These are phyloP conservation scores for Palloptera scutellata DNA, from an alignment of 2,888 invertebrate species.

Conservation along the genomic window DNA sequence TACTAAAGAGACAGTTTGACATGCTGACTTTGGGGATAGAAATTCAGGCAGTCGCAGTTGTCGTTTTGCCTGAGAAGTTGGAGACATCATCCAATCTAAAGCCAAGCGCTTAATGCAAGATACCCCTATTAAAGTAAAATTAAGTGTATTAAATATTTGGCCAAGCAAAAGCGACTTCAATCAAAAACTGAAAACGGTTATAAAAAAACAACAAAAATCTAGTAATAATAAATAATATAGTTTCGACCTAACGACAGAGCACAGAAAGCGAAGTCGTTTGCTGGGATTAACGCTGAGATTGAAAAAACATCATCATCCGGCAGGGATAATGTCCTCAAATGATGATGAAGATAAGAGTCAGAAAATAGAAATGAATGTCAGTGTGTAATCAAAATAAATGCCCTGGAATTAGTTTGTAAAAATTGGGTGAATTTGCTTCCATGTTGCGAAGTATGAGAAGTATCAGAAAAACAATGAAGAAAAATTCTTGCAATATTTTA, in stretches of 20 bases:
- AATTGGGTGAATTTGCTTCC: no score
- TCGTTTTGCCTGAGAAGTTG: not conserved
- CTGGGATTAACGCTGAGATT: constrained; percentile 38
- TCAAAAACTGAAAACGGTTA: not conserved
- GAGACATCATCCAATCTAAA: no score
- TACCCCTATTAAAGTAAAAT: no score
- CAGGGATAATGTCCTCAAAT: constrained; percentile 8
- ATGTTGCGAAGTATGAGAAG: no score
- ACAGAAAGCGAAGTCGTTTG: constrained; percentile 25
- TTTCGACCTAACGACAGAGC: no score
- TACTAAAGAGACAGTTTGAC: constrained; percentile 22
- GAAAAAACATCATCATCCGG: constrained; percentile 31
- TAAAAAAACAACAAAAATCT: not conserved
- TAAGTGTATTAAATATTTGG: not conserved
- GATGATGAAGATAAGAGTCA: constrained; percentile 45
- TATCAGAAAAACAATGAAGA: no score
- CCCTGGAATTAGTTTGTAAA: constrained; percentile 38
- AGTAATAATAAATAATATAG: not conserved
- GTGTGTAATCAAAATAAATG: constrained; percentile 63
- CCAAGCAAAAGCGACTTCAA: not conserved
- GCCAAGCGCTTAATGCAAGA: no score
- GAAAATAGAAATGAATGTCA: constrained; percentile 63
- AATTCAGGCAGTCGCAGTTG: not conserved
- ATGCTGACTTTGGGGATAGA: constrained; percentile 5
- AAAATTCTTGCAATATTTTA: no score